Conservation (phyloP, 53 echinoderm and acorn worm species). For the Antedon mediterranea region DNA sequence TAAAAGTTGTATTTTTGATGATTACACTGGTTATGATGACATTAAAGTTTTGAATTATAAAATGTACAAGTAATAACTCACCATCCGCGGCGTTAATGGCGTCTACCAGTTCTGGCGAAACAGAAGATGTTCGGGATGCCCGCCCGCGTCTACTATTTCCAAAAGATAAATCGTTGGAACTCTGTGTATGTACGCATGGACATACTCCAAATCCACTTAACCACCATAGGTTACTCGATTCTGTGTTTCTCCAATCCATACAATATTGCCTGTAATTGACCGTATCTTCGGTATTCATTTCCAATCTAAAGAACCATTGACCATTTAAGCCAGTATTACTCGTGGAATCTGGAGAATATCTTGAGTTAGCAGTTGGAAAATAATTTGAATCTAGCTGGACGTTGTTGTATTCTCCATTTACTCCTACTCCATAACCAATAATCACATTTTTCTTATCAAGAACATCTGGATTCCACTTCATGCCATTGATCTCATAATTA, state of each 20-base stretch:
- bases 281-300: conserved; percentile 46
- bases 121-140: too few relatives aligned
- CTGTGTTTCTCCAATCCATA: conserved; percentile 49
- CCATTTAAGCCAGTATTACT: conserved; percentile 36
- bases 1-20: too few relatives aligned
- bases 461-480: conserved; percentile 54
- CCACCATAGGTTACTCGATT: conserved; percentile 49
- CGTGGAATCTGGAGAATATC: conserved; percentile 55
- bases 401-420: conserved; percentile 30
- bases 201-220: conserved; percentile 51
- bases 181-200: conserved; percentile 62
- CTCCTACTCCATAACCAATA: conserved; percentile 63
- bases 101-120: too few relatives aligned
- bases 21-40: too few relatives aligned
- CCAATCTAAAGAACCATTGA: conserved; percentile 71
- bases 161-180: conserved; percentile 27
- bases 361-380: conserved; percentile 13
- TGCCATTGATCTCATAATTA: conserved; percentile 56
- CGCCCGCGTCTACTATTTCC: not conserved
- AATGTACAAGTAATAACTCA: not conserved
- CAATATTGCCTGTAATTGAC: conserved; percentile 61
- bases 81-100: not conserved
- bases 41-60: too few relatives aligned
- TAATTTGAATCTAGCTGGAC: conserved; percentile 45
- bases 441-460: conserved; percentile 46